Base-by-base conservation (phyloP, 2,797 vertebrate genomes). In the Erethizon dorsatum region DNA sequence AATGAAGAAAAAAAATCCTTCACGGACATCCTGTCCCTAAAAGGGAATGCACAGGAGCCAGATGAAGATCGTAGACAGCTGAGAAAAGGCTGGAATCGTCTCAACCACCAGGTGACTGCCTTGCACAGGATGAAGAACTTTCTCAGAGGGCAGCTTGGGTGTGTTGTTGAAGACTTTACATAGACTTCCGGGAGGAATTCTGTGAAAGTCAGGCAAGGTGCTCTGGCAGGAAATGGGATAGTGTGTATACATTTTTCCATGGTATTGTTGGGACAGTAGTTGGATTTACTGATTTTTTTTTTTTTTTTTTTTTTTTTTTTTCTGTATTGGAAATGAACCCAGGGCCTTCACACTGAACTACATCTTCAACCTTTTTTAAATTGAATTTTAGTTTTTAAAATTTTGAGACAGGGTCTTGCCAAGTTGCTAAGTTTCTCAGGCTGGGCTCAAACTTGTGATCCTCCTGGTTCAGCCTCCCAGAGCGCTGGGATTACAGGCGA, bases 1-100 rank as follows among this genome's bases (percentile, higher is more conserved):
- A 99, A 99, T 15, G 99, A 99, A 98, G 99, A 99, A 96, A 99
- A 99, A 15, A 98, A 98, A 0, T 91, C 98, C 6, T 99, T 99
- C 97, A 97, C 99, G 98, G 99, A 99, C 0, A 52, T 99, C 65
- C 82, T 99, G 94, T 98, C 99, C 0, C 98, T 98, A 1, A 99
- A 99, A 98, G 98, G 97, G 96, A 98, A 98, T 80, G 98, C 94
- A 6, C 85, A 98, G 6, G 98, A 98, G 59, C 98, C 98, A 95
- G 98, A 97, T 0, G 96, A 99, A 50, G 99, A 99, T 84, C 99
- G 99, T 97, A 95, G 97, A 3, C 98, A 98, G 52, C 98, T 99
- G 82, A 98, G 98, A 88, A 98, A 98, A 93, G 98, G 99, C 2
- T 99, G 99, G 99, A 98, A 99, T 79, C 90, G 98, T 63, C 98